Conservation (phyloP, 1,140 invertebrate species). For the Zaprionus vittiger region DNA sequence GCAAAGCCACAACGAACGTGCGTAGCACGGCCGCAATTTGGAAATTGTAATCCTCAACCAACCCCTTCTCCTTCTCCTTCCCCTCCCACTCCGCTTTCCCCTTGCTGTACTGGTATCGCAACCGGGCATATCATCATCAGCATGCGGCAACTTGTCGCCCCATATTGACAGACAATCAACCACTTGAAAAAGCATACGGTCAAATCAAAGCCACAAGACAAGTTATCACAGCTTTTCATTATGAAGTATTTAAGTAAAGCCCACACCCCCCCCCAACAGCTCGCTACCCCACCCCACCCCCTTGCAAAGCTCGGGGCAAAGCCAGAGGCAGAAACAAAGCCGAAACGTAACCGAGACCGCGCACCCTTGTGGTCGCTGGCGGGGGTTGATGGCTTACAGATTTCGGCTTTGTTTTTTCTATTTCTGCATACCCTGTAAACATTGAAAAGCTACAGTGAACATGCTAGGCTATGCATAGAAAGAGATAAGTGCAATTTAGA, state of each 20-base stretch:
- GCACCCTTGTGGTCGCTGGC: conserved; percentile 61
- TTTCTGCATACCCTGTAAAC: conserved; percentile 17
- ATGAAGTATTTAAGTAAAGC: conserved; percentile 76
- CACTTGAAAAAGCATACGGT: conserved; percentile 70
- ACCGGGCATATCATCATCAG: conserved; percentile 3
- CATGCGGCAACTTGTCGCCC: conserved; percentile 41
- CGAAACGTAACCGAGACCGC: conserved; percentile 39
- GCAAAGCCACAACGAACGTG: conserved; percentile 65
- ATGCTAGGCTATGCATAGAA: not conserved
- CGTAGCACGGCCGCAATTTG: conserved; percentile 54
- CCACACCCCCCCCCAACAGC: conserved; percentile 4
- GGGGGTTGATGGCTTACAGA: conserved; percentile 47
- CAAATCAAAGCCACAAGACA: conserved; percentile 72
- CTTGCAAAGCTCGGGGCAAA: conserved; percentile 4
- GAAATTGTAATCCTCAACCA: conserved; percentile 55
- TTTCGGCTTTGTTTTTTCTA: conserved; percentile 30
- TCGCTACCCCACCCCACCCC: not conserved
- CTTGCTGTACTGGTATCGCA: too few relatives aligned
- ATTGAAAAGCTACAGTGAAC: not conserved
- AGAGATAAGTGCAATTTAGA: not conserved
- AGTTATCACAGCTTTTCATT: conserved; percentile 82
- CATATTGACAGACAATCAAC: conserved; percentile 78
- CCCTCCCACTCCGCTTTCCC: conserved; percentile 5
- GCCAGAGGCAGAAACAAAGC: conserved; percentile 9
- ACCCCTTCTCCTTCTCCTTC: conserved; percentile 3